Conservation (phyloP, 2,888 invertebrate genomes). For the Metallyticus violacea region DNA sequence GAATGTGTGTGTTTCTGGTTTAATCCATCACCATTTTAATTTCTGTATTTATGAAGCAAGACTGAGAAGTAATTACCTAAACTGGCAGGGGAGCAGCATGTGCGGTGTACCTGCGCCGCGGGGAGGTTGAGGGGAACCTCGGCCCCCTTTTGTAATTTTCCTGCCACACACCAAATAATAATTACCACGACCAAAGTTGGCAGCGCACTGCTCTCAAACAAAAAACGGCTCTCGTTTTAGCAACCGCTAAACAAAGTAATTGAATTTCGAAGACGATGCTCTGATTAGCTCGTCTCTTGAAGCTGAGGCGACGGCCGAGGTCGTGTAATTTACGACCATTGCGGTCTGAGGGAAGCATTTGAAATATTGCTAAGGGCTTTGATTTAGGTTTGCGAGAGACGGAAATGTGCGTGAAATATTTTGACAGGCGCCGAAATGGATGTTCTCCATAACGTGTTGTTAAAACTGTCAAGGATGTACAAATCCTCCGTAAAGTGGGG, state of each 20-base stretch:
- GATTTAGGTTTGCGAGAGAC: not conserved
- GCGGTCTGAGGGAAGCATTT: not conserved
- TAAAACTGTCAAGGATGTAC: not conserved
- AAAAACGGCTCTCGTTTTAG: not conserved
- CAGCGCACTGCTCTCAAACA: not conserved
- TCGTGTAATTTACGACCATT: not conserved
- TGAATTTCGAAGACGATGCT: not conserved
- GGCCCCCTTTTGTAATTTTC: no score
- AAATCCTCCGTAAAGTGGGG: no score
- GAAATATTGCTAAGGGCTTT: not conserved
- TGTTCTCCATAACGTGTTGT: not conserved
- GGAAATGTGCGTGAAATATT: not conserved
- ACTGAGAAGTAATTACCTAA: not conserved
- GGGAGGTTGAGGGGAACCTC: no score
- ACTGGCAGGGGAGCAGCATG: not conserved
- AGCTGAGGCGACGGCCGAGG: not conserved
- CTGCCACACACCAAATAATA: not conserved
- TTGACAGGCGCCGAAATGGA: not conserved
- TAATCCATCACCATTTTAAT: slow-evolving; percentile 2
- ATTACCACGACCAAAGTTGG: no score
- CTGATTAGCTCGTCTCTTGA: no score
- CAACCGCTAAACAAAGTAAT: not conserved
- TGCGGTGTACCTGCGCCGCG: not conserved
- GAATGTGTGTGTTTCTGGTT: not conserved
- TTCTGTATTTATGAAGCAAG: not conserved